These are phyloP conservation scores for Pituophis catenifer DNA, from an alignment of 2,113 vertebrate species.

Conservation along the genomic window DNA sequence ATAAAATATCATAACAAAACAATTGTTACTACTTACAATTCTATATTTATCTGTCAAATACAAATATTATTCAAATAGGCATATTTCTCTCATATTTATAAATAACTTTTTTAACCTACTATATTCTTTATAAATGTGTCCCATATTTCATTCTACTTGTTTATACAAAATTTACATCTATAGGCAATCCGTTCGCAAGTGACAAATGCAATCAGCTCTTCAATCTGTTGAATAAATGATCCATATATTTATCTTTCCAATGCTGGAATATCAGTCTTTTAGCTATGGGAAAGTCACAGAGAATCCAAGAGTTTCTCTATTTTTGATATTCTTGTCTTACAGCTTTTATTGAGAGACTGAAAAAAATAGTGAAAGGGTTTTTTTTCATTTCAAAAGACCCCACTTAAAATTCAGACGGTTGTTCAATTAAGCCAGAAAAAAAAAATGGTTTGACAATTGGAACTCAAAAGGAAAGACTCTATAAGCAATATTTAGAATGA, in stretches of 20 bases:
- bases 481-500: background rate
- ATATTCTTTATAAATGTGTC: background rate
- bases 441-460: background rate
- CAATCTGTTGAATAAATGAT: background rate
- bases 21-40: background rate
- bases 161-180: background rate
- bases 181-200: background rate
- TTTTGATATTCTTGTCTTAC: background rate
- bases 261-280: background rate
- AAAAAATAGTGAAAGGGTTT: background rate
- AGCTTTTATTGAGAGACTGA: background rate
- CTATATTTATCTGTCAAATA: background rate
- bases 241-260: background rate
- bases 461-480: background rate
- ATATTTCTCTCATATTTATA: background rate
- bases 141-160: background rate
- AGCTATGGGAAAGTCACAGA: background rate
- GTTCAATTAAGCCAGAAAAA: background rate
- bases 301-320: background rate
- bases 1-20: no score
- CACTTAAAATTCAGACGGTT: constrained; percentile 26
- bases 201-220: background rate
- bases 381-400: background rate
- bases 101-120: background rate
- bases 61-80: background rate